Percentiles rank a stretch among this genome's conserved stretches.
Conservation (phyloP, 2,888 invertebrate species). For the Homarus gammarus region DNA sequence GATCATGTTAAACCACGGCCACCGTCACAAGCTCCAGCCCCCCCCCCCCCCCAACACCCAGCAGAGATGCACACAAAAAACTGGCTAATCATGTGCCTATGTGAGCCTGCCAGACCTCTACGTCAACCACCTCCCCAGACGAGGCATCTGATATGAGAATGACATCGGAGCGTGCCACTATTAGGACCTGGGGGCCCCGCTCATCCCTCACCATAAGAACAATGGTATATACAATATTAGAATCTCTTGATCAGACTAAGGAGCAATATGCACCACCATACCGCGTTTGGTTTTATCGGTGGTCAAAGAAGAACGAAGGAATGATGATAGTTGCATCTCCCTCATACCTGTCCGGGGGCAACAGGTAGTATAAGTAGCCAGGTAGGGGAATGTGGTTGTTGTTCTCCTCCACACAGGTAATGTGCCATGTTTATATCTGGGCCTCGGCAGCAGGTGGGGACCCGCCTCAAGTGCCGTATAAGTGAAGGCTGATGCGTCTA, state of each 20-base stretch:
- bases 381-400: no score
- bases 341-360: background rate
- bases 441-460: no score
- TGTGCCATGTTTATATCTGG: no score
- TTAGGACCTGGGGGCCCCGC: background rate
- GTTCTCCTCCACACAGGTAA: no score
- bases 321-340: background rate
- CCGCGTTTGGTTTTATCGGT: background rate
- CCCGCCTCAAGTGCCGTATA: no score
- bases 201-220: background rate
- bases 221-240: background rate
- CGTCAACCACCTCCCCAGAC: background rate
- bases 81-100: no score
- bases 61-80: no score
- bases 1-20: no score
- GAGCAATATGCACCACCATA: background rate
- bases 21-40: no score
- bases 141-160: background rate
- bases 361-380: no score
- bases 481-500: no score
- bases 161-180: background rate
- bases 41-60: no score
- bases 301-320: background rate
- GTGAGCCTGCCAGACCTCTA: background rate
- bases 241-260: background rate